phyloP scores from a whole-genome alignment of 2,888 invertebrate species.

The Drosophila differens region DNA sequence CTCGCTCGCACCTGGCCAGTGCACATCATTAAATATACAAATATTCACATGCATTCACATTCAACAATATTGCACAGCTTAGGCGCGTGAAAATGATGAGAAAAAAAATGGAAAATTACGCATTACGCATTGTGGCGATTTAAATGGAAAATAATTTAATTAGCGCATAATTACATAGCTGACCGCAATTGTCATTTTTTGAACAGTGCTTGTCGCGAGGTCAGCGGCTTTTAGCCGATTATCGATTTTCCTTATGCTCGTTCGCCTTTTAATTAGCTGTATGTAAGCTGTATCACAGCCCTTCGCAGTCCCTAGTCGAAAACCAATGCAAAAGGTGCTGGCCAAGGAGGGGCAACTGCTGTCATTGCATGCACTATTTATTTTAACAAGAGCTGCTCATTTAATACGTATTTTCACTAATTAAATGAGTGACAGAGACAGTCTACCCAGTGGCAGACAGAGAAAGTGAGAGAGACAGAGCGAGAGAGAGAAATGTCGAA shows the following conservation, averaged over 20 bases:
- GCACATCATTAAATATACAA: conserved; percentile 71
- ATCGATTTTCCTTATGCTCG: conserved; percentile 49
- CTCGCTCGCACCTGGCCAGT: conserved; percentile 52
- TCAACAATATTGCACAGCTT: conserved; percentile 41
- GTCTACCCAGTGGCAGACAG: not conserved
- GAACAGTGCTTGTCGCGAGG: conserved; percentile 73
- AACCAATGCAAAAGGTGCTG: conserved; percentile 25
- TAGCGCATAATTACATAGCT: conserved; percentile 81
- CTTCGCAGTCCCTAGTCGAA: conserved; percentile 19
- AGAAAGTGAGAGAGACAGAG: not conserved
- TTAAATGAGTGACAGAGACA: conserved; percentile 66
- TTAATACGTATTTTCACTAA: conserved; percentile 82
- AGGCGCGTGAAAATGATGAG: conserved; percentile 17
- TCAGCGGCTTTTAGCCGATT: conserved; percentile 58
- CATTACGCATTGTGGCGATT: conserved; percentile 43
- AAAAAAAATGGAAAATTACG: conserved; percentile 13
- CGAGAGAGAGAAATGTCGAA: not conserved
- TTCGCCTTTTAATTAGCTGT: conserved; percentile 74
- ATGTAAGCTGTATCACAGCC: conserved; percentile 66
- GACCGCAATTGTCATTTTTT: conserved; percentile 74
- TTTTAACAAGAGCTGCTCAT: conserved; percentile 80
- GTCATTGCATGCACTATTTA: conserved; percentile 79
- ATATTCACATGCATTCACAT: conserved; percentile 46
- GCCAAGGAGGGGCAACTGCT: conserved; percentile 6
- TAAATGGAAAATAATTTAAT: conserved; percentile 82